Base-by-base conservation (phyloP, 1,140 invertebrate genomes). In the Stegodyphus dumicola region DNA sequence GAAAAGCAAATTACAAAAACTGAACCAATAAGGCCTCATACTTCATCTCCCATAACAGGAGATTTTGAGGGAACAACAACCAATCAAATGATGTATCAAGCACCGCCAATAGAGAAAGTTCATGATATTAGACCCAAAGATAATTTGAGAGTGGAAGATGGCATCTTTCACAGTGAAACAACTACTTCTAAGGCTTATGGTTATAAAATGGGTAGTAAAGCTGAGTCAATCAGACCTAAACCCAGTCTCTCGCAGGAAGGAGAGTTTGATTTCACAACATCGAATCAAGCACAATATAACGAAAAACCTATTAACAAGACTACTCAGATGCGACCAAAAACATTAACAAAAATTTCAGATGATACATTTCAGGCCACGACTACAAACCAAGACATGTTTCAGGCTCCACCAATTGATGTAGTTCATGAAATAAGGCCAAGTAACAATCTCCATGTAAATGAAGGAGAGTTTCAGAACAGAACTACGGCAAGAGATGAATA, bases 211-310 rank as follows among this genome's bases (percentile, higher is more conserved):
- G 86, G 75, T 11, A 66, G 7, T 88, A 86, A 77, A 54, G 86
- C 48, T 88, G 90, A 65, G 76, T 88, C 60, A 88, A 88, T n/a
- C 89, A 91, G 71, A 76, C 89, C 69, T 85, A 85, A 54, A 90
- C 90, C 87, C 78, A 88, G 79, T 89, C 89, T 87, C 6, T 76
- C 56, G 79, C 91, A 91, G 60, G 89, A 89, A 18, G 91, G 91
- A 4, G 89, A 89, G 13, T 90, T 92, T 88, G 90, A 91, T 53
- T 87, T 89, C 54, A 88, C 88, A 60, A 91, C 91, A 33, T 53
- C 75, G 2, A 86, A 77, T 54, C 75, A 86, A n/a, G 17, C 13
- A 5, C 15, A 86, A 6, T 86, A 76, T 78, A 67, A 77, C 9
- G 56, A 33, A 52, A 86, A 86, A 52, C 7, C 49, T 15, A 52